Conservation (phyloP, 2,113 vertebrate species). For the Bujurquina vittata region DNA sequence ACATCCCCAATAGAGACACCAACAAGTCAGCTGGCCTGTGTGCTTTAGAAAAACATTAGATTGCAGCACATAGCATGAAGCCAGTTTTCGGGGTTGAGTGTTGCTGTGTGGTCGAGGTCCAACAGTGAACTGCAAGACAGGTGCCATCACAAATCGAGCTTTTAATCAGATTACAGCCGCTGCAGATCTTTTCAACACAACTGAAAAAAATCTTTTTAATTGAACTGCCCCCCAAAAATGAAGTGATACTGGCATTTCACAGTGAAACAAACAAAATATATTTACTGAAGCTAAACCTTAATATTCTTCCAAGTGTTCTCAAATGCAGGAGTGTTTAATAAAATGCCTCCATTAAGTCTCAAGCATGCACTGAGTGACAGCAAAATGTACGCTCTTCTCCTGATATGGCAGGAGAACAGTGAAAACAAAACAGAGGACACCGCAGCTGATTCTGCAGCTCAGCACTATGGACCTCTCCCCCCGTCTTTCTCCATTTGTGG, state of each 20-base stretch:
- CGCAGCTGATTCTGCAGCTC: not conserved
- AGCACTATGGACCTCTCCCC: slow-evolving; percentile 4
- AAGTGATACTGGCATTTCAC: not conserved
- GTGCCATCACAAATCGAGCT: slow-evolving; percentile 49
- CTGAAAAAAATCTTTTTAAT: slow-evolving; percentile 47
- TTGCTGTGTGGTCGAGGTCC: not conserved
- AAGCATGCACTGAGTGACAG: not conserved
- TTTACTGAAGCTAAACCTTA: slow-evolving; percentile 4
- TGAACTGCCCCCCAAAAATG: slow-evolving; percentile 25
- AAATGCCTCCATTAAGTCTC: not conserved
- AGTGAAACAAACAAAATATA: not conserved
- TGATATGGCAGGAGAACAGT: not conserved
- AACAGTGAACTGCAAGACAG: slow-evolving; percentile 1
- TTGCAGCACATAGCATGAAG: slow-evolving; percentile 31
- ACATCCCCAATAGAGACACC: slow-evolving; percentile 40
- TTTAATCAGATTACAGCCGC: slow-evolving; percentile 41
- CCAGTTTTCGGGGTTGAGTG: not conserved
- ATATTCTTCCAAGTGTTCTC: not conserved
- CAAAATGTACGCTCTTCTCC: not conserved
- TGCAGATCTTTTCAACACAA: slow-evolving; percentile 32
- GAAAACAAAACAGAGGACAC: slow-evolving; percentile 1
- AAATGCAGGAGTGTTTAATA: not conserved
- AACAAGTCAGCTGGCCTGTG: slow-evolving; percentile 48
- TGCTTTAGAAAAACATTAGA: slow-evolving; percentile 13
- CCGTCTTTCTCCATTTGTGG: slow-evolving; percentile 13